Evolutionary conservation across 1,140 invertebrate genomes (phyloP).

Genomic region (Agrypnia vestita): DNA sequence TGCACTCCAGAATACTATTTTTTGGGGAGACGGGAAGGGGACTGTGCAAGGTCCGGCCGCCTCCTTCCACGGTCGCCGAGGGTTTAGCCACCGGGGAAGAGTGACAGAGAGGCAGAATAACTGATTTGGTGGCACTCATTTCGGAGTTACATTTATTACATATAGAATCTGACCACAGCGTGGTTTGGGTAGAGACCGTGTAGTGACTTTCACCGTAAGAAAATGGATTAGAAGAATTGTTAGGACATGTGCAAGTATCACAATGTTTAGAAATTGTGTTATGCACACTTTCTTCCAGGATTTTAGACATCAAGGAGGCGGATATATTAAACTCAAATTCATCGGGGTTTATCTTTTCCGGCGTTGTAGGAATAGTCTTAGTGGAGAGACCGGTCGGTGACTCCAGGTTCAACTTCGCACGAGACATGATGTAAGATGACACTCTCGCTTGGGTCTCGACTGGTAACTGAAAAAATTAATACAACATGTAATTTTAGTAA

Average conservation of each 20-base stretch:
- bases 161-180: conserved; percentile 68
- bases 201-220: conserved; percentile 75
- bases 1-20: too few relatives aligned
- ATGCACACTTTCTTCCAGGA: conserved; percentile 88
- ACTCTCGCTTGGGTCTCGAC: conserved; percentile 93
- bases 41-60: not conserved
- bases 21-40: too few relatives aligned
- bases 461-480: conserved; percentile 81
- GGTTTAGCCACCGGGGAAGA: conserved; percentile 53
- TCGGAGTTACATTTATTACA: conserved; percentile 71
- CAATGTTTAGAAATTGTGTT: conserved; percentile 85
- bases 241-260: conserved; percentile 84
- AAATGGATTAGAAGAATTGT: conserved; percentile 75
- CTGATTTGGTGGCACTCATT: conserved; percentile 68
- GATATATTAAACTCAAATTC: conserved; percentile 87
- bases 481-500: not conserved
- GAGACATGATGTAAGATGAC: conserved; percentile 81
- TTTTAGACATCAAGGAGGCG: conserved; percentile 93
- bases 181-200: conserved; percentile 76
- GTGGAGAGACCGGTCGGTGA: conserved; percentile 44
- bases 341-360: conserved; percentile 69
- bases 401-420: conserved; percentile 76
- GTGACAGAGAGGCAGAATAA: conserved; percentile 65
- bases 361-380: conserved; percentile 60
- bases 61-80: not conserved